Base-by-base conservation (phyloP, 2,113 vertebrate genomes). In the Alectura lathami region DNA sequence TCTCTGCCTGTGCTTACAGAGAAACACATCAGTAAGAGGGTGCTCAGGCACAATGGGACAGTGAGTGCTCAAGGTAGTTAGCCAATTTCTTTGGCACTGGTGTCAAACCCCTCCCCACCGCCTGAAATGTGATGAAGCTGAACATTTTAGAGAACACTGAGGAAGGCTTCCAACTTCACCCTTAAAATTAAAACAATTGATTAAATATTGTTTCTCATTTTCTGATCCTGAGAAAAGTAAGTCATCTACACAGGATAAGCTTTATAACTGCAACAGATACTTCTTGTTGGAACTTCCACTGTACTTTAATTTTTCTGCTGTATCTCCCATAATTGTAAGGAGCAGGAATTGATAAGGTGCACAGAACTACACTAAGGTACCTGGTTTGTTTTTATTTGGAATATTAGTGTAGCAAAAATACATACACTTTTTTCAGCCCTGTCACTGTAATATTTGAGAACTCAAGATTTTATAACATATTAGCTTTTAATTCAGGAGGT, bases 191-290 rank as follows among this genome's bases (percentile, higher is more conserved):
- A 70, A 84, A 43, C 3, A 36, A 38, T 29, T 3, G 9, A 50
- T 63, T 59, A 76, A 74, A 76, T 79, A 50, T 30, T 87, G 27
- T 38, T 72, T 91, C 78, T 47, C 27, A 78, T 84, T 57, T 81
- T 87, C 47, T 84, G n/a, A 54, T 50, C 72, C 21, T 82, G 22
- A 87, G 43, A 75, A 87, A 88, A 93, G 36, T 34, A 40, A 60
- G 10, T 16, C 2, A 47, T 74, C 78, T 59, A 57, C 1, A 1
- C 8, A 57, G 38, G 15, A 77, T 38, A 70, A 88, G 6, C 38
- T 84, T 93, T 50, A 77, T 42, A 29, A 63, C 30, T 53, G 42
- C 32, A 88, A 73, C 17, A 70, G 59, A 34, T 34, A 16, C 38
- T 27, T 59, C 20, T 48, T 43, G 68, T 34, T 72, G 56, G 22